Base-by-base conservation (phyloP, 2,113 vertebrate genomes). In the Sinocyclocheilus maitianheensis region DNA sequence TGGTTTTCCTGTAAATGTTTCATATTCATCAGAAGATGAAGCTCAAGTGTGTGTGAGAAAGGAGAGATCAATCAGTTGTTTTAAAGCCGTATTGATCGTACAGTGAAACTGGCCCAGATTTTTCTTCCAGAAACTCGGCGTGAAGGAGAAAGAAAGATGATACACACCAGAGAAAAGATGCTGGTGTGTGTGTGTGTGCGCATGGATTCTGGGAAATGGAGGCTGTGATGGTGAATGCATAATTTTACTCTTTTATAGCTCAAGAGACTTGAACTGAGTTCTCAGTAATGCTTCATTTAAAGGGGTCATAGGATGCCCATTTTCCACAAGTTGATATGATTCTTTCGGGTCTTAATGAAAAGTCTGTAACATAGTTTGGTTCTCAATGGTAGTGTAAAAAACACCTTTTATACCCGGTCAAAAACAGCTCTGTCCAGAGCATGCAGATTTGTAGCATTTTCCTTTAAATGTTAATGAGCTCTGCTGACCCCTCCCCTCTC, bases 81-180 rank as follows among this genome's bases (percentile, higher is more conserved):
- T 81, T 67, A 81, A 81, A 51, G 46, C 16, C 16, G 11, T 77
- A 69, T 82, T 69, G 80, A 82, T 82, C n/a, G 18, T 34, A 71
- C 24, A 82, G 43, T 82, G 26, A 71, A 51, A 43, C n/a, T 65
- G 60, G 78, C 40, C n/a, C 78, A 80, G 7, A 48, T 65, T 48
- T 81, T n/a, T 48, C 78, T 12, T 26, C 40, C 1, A 69, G 46
- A 82, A 51, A 69, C 63, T 5, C 24, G 4, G 11, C 0, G 16
- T 20, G 62, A 22, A 30, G 62, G 26, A 20, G 43, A 30, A 24
- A 67, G 80, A 82, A 77, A 77, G 75, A 77, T 24, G 16, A 69
- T 16, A 51, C 16, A 69, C 60, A 51, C 60, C 2, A 13, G 51
- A 60, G 62, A 18, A 14, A n/a, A 34, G n/a, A 26, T 26, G 3